These are phyloP conservation scores for Magallana nippona DNA, from an alignment of 2,888 invertebrate species.

Conservation along the genomic window DNA sequence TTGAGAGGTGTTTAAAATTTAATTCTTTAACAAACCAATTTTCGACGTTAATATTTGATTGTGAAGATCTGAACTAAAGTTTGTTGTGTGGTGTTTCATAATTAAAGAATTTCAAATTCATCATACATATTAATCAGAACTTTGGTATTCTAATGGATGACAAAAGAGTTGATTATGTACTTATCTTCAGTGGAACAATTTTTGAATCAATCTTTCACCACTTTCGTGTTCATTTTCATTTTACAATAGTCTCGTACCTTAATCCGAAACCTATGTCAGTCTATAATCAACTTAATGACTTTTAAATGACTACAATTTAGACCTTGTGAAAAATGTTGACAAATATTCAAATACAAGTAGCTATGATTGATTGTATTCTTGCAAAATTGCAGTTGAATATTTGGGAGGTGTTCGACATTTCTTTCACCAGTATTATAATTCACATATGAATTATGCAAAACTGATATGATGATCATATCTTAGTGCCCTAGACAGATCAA, in stretches of 20 bases:
- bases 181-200: neutral
- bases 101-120: no score
- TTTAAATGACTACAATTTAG: constrained; percentile 24
- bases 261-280: constrained; percentile 7
- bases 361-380: constrained; percentile 27
- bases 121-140: no score
- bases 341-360: constrained; percentile 12
- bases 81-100: no score
- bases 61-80: no score
- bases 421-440: constrained; percentile 1
- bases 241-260: neutral
- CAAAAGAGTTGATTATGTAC: neutral
- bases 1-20: no score
- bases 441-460: constrained; percentile 20
- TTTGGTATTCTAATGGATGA: neutral
- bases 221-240: neutral
- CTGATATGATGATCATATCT: neutral
- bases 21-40: no score
- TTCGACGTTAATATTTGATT: no score
- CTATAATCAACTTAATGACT: neutral
- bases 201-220: neutral
- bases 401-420: neutral
- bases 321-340: constrained; percentile 6
- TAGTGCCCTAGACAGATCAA: constrained; percentile 6
- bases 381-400: neutral